Evolutionary conservation across 2,113 vertebrate species (phyloP), one percentile per base, ranked within the genome.

Genomic region (Chlorocebus sabaeus): DNA sequence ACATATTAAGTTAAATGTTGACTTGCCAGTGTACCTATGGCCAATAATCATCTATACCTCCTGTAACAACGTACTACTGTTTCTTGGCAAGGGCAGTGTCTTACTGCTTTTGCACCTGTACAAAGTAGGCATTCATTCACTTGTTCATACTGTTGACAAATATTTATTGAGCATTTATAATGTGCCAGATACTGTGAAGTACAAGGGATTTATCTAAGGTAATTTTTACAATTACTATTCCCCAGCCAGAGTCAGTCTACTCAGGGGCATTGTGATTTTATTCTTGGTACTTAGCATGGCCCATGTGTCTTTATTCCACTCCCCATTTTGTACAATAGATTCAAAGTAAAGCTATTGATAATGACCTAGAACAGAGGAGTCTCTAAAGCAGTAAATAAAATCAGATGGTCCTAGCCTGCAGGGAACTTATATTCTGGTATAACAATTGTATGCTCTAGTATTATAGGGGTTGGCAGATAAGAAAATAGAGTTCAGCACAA

Each of bases 1-100:
- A 40, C 32, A 48, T 67, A 78, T 8, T 89, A 95, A 90, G 25
- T 82, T 79, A 93, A 89, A 86, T 86, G 20, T 92, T 95, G 14
- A 92, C 67, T 89, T 96, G 9, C 22, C 45, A n/a, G 8, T 73
- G 23, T 17, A 75, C 9, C 23, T 89, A 32, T 67, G n/a, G 61
- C 14, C 38, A 84, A 17, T 86, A 80, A 76, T 92, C 17, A 79
- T 50, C 32, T 3, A 14, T 43, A 75, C 9, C 18, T 79, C 17
- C n/a, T 89, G 0, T 64, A 68, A 92, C 43, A 72, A 6, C 61
- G 25, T 92, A 64, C 8, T 92, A 64, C 8, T 92, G 22, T 3
- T 90, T 95, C 73, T 93, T 82, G 35, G 12, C 12, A 80, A 30
- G 18, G 43, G 0, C 55, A 50, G 52, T 80, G 13, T 59, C 59